Evolutionary conservation across 2,797 vertebrate genomes (phyloP).

Genomic region (Microctenopoma lineatum): DNA sequence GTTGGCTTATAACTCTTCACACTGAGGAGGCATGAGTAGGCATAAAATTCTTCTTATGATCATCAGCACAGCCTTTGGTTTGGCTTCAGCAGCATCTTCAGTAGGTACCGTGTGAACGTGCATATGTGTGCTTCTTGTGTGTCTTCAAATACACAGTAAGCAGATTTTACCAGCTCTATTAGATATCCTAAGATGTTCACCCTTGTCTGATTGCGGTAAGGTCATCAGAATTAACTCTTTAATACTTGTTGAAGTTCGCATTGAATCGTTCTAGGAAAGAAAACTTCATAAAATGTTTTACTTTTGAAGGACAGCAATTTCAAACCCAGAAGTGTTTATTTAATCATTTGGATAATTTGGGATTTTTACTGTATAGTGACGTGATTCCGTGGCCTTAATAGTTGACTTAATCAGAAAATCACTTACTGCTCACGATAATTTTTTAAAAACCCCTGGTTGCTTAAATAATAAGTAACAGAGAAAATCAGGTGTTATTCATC

Average conservation of each 20-base stretch:
- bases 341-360: conserved; percentile 19
- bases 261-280: conserved; percentile 44
- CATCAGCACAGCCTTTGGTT: conserved; percentile 41
- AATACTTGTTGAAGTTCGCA: conserved; percentile 48
- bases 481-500: conserved; percentile 43
- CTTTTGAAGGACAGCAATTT: conserved; percentile 42
- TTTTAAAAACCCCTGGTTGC: conserved; percentile 17
- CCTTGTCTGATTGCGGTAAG: conserved; percentile 52
- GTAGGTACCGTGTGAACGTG: conserved; percentile 1
- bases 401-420: conserved; percentile 25
- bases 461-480: not conserved
- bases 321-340: conserved; percentile 26
- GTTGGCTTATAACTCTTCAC: conserved; percentile 52
- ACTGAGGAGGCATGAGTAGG: conserved; percentile 32
- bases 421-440: conserved; percentile 25
- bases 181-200: conserved; percentile 34
- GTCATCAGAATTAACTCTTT: conserved; percentile 51
- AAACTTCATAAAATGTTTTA: conserved; percentile 42
- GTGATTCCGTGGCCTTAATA: conserved; percentile 19
- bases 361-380: conserved; percentile 7
- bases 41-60: conserved; percentile 48
- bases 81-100: conserved; percentile 19
- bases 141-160: conserved; percentile 10
- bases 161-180: conserved; percentile 34
- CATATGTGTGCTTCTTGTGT: conserved; percentile 23